A percentile compares a stretch with the other conserved stretches of the same genome.
These are phyloP conservation scores for Zhengitettix transpicula DNA, from an alignment of 2,888 invertebrate species.

Conservation along the genomic window DNA sequence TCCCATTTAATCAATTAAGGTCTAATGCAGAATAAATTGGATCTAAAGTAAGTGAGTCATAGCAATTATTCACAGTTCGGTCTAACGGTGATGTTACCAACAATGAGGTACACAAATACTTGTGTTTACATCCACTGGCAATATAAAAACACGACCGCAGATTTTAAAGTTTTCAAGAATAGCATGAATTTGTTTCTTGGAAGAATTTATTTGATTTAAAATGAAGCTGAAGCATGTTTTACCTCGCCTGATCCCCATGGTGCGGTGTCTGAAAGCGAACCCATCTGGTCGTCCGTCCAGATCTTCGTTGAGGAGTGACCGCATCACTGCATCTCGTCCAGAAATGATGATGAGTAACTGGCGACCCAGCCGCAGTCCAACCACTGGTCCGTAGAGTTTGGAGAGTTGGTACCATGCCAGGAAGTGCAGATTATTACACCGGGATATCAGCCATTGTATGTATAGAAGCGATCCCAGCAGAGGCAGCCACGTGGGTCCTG, in stretches of 20 bases:
- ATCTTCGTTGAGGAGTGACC: conserved; percentile 36
- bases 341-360: conserved; percentile 50
- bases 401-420: conserved; percentile 47
- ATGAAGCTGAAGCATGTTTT: neutral
- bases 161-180: no score
- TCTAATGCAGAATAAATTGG: no score
- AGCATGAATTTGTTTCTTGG: no score
- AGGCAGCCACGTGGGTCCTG: conserved; percentile 10
- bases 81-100: no score
- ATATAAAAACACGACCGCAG: no score
- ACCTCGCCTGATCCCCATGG: conserved; percentile 43
- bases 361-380: conserved; percentile 61
- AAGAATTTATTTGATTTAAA: no score
- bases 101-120: neutral
- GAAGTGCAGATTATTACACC: conserved; percentile 39
- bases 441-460: conserved; percentile 2
- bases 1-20: no score
- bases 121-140: no score
- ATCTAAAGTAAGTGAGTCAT: no score
- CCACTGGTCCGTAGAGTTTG: conserved; percentile 38
- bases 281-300: conserved; percentile 48
- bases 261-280: conserved; percentile 42
- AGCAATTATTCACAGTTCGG: no score
- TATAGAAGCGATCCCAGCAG: conserved; percentile 6
- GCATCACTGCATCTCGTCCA: conserved; percentile 33